Conservation (phyloP, 2,113 vertebrate genomes). For the Lontra canadensis region DNA sequence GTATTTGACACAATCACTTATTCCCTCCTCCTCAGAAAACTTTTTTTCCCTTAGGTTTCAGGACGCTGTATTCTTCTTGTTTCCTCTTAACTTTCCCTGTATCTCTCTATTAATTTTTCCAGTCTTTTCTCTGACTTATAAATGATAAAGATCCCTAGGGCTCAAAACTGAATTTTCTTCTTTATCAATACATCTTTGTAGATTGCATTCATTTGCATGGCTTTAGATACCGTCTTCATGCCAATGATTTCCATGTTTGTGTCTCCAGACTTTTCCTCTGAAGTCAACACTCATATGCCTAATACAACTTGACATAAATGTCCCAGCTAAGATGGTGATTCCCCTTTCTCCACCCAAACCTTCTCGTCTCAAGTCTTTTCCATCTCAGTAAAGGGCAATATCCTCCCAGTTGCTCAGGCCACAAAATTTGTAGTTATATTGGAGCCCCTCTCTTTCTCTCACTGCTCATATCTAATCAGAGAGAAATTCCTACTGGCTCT, state of each 20-base stretch:
- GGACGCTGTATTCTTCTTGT: neutral
- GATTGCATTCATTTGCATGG: neutral
- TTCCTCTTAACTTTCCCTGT: neutral
- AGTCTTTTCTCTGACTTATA: neutral
- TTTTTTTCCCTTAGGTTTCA: neutral
- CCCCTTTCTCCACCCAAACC: neutral
- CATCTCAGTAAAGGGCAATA: neutral
- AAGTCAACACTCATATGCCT: neutral
- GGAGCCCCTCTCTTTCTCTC: neutral
- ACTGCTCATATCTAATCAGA: neutral
- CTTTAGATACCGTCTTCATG: neutral
- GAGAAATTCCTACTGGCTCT: neutral
- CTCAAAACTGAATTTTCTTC: neutral
- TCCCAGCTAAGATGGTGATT: neutral
- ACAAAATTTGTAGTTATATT: neutral
- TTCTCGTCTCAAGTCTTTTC: neutral
- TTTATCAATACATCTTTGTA: neutral
- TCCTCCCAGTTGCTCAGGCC: neutral
- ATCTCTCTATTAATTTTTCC: neutral
- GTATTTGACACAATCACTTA: neutral
- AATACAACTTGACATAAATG: neutral
- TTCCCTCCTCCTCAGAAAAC: neutral
- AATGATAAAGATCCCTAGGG: neutral
- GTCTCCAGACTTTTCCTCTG: neutral
- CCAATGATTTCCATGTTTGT: neutral